These are phyloP conservation scores for Orussus abietinus DNA, from an alignment of 1,140 invertebrate species.

Conservation along the genomic window DNA sequence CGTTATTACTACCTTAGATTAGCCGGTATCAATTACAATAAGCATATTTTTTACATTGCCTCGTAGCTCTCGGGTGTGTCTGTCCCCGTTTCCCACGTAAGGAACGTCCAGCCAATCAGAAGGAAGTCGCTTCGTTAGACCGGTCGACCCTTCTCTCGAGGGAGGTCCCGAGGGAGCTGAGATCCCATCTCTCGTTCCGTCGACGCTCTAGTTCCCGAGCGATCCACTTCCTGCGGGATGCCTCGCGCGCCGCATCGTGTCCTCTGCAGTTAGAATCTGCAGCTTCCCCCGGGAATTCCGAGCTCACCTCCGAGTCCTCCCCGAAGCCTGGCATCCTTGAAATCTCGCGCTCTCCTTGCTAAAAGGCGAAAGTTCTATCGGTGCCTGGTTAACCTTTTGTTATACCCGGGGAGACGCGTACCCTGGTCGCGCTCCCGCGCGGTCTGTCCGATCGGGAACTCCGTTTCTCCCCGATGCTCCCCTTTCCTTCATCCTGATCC, in stretches of 20 bases:
- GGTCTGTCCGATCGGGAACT: too few species aligned
- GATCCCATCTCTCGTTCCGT: too few species aligned
- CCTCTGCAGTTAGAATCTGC: constrained; percentile 3
- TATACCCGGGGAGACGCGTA: too few species aligned
- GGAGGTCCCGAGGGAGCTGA: too few species aligned
- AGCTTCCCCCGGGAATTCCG: constrained; percentile 19
- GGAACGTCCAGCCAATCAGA: too few species aligned
- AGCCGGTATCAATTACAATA: constrained; percentile 47
- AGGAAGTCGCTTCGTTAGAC: too few species aligned
- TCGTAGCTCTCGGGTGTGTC: constrained; percentile 31
- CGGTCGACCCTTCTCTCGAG: too few species aligned
- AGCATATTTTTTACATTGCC: constrained; percentile 51
- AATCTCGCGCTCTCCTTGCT: constrained; percentile 4
- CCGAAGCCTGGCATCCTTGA: constrained; percentile 24
- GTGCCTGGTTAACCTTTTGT: neutral
- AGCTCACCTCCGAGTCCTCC: constrained; percentile 16
- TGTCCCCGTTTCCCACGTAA: constrained; percentile 8
- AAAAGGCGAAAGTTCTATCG: neutral
- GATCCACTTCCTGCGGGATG: constrained; percentile 35
- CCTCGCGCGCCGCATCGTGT: constrained; percentile 21
- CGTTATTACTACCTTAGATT: constrained; percentile 44
- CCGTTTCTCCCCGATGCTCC: too few species aligned
- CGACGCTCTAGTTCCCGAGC: constrained; percentile 25
- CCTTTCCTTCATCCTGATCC: too few species aligned
- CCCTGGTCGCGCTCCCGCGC: too few species aligned